phyloP scores from a whole-genome alignment of 2,797 vertebrate species.

The Crocidura indochinensis region DNA sequence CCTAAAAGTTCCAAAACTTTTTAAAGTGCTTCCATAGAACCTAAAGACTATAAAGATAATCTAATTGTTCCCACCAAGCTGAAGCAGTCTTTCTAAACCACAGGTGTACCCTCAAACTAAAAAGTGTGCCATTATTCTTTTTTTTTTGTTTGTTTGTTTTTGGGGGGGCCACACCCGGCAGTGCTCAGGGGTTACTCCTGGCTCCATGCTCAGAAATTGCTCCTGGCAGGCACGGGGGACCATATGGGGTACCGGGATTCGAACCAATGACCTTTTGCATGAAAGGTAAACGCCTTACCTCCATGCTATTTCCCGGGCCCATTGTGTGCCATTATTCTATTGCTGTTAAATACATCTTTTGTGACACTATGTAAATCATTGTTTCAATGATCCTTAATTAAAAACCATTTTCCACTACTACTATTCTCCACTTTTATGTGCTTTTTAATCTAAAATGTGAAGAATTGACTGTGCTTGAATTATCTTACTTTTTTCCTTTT shows the following conservation, averaged over 20 bases:
- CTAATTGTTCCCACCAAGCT: slow-evolving; percentile 2
- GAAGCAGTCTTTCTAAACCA: slow-evolving; percentile 42
- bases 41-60: slow-evolving; percentile 43
- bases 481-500: background rate
- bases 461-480: slow-evolving; percentile 12
- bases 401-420: slow-evolving; percentile 56
- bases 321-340: slow-evolving; percentile 1
- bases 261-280: no score
- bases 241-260: no score
- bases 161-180: no score
- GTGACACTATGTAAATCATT: slow-evolving; percentile 15
- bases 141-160: no score
- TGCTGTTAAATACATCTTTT: slow-evolving; percentile 46
- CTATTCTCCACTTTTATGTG: slow-evolving; percentile 37
- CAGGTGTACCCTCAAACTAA: background rate
- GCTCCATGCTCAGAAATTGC: no score
- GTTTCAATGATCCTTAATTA: slow-evolving; percentile 55
- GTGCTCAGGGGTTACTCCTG: no score
- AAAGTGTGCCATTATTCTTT: slow-evolving; percentile 4
- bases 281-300: no score
- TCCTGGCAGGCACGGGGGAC: no score
- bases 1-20: no score
- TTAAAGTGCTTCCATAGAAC: slow-evolving; percentile 19
- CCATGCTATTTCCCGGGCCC: no score
- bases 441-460: slow-evolving; percentile 18